Conservation (phyloP, 2,888 invertebrate species). For the Pedicia rivosa region DNA sequence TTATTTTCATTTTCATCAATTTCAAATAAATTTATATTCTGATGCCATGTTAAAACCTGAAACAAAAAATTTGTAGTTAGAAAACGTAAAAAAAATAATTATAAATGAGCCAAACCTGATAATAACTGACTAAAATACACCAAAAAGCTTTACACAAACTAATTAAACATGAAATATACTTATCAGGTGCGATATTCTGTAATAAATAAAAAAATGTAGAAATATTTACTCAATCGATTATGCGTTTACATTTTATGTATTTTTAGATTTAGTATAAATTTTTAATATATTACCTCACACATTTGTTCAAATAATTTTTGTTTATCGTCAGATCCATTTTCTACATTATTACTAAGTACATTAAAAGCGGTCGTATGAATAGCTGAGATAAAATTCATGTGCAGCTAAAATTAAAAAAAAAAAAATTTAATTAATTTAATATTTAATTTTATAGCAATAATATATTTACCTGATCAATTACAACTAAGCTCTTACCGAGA, state of each 20-base stretch:
- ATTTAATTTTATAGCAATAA: no score
- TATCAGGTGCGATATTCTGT: slow-evolving; percentile 24
- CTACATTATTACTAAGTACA: slow-evolving; percentile 15
- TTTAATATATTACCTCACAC: no score
- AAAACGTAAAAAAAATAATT: no score
- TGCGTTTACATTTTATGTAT: slow-evolving; percentile 29
- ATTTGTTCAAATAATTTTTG: slow-evolving; percentile 64
- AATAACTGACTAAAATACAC: slow-evolving; percentile 61
- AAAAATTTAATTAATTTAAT: not conserved
- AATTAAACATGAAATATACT: slow-evolving; percentile 49
- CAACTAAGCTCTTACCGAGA: slow-evolving; percentile 79
- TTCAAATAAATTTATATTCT: slow-evolving; percentile 24
- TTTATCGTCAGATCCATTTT: slow-evolving; percentile 26
- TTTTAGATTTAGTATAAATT: no score
- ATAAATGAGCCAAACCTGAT: no score
- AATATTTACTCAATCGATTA: slow-evolving; percentile 7
- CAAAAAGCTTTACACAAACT: slow-evolving; percentile 78
- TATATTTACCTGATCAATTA: slow-evolving; percentile 54
- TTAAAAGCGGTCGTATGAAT: slow-evolving; percentile 53
- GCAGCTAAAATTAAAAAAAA: slow-evolving; percentile 36
- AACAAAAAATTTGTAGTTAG: no score
- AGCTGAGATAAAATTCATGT: slow-evolving; percentile 88
- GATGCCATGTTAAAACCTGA: slow-evolving; percentile 30
- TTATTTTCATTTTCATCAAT: slow-evolving; percentile 42
- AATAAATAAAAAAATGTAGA: not conserved